Evolutionary conservation across 2,113 vertebrate genomes (phyloP).

Genomic region (Gnathonemus longibarbis): DNA sequence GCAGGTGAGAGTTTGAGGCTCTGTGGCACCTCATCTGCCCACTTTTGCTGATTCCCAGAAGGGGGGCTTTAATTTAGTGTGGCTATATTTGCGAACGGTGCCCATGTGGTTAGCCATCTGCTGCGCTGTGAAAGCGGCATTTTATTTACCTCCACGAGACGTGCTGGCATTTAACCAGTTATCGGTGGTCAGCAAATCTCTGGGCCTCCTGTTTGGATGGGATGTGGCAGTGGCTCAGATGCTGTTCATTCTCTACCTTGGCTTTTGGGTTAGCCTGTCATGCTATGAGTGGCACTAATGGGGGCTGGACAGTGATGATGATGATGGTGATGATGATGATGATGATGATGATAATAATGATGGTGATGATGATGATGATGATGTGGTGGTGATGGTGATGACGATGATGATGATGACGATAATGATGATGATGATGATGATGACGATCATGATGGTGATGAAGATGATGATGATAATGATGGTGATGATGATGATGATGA

Average conservation of each 20-base stretch:
- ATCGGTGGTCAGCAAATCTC: background rate
- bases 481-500: background rate
- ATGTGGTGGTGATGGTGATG: background rate
- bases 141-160: background rate
- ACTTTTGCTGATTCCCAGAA: background rate
- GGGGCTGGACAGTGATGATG: background rate
- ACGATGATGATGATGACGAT: background rate
- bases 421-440: background rate
- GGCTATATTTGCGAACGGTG: background rate
- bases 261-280: background rate
- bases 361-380: background rate
- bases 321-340: too few species aligned
- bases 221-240: background rate
- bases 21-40: background rate
- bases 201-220: background rate
- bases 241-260: background rate
- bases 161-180: background rate
- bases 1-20: background rate
- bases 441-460: background rate
- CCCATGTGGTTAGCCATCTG: constrained; percentile 1
- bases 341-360: background rate
- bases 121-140: background rate
- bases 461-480: background rate
- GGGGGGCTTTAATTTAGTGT: background rate
- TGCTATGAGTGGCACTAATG: background rate